Evolutionary conservation across 2,113 vertebrate genomes (phyloP).

Genomic region (Centropristis striata): DNA sequence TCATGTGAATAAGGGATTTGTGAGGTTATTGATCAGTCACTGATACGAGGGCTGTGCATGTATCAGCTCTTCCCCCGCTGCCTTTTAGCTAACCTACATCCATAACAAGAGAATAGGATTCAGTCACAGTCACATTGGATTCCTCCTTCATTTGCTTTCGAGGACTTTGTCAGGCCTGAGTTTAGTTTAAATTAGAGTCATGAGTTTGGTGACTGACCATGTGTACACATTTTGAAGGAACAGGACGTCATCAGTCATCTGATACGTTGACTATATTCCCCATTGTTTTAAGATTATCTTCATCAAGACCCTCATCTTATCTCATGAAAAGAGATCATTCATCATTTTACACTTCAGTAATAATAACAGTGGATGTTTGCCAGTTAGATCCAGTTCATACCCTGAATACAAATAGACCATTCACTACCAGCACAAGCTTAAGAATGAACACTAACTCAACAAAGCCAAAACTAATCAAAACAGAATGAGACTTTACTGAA

Average conservation of each 20-base stretch:
- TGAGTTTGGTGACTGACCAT: constrained; percentile 25
- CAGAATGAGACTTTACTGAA: neutral
- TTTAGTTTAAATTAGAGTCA: constrained; percentile 53
- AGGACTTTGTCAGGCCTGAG: constrained; percentile 5
- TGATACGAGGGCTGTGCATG: neutral
- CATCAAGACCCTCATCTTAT: neutral
- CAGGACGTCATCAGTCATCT: neutral
- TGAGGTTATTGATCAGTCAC: neutral
- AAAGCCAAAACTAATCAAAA: neutral
- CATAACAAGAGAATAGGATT: neutral
- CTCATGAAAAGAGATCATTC: neutral
- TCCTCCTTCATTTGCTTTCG: constrained; percentile 18
- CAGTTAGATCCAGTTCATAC: neutral
- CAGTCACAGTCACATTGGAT: neutral
- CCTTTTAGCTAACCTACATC: constrained; percentile 9
- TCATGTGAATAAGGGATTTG: neutral
- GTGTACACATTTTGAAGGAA: constrained; percentile 3
- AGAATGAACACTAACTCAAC: neutral
- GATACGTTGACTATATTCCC: neutral
- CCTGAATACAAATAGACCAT: neutral
- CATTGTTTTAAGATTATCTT: neutral
- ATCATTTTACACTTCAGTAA: neutral
- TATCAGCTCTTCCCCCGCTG: neutral
- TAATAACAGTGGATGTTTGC: neutral
- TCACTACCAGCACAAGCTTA: neutral